Evolutionary conservation across 2,888 invertebrate species (phyloP).

Genomic region (Phalangium opilio): DNA sequence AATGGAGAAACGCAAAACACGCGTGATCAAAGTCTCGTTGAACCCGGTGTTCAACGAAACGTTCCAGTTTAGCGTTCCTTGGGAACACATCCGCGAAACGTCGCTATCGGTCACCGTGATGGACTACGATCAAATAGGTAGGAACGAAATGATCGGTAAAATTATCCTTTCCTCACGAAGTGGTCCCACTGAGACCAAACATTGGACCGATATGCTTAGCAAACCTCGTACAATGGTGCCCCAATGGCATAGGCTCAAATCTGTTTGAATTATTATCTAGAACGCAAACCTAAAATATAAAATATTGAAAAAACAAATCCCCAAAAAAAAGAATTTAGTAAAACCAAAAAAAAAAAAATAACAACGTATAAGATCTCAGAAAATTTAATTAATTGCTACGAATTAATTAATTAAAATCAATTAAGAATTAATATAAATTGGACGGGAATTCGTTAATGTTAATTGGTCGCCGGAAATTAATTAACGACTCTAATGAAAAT

Average conservation of each 20-base stretch:
- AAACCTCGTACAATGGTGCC: conserved; percentile 90
- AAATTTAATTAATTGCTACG: too few species aligned
- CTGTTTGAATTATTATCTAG: conserved; percentile 34
- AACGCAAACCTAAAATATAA: neutral
- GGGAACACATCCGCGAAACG: conserved; percentile 91
- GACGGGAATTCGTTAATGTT: too few species aligned
- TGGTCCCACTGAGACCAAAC: conserved; percentile 87
- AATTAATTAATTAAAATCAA: too few species aligned
- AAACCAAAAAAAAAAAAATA: too few species aligned
- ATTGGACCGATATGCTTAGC: conserved; percentile 97
- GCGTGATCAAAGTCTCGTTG: conserved; percentile 54
- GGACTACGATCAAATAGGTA: conserved; percentile 93
- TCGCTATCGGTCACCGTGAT: conserved; percentile 86
- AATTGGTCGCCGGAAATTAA: too few species aligned
- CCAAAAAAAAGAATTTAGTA: too few species aligned
- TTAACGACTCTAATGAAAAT: too few species aligned
- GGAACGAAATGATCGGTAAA: conserved; percentile 80
- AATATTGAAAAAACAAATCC: too few species aligned
- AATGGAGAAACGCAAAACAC: conserved; percentile 89
- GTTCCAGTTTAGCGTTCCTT: conserved; percentile 88
- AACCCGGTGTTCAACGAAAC: conserved; percentile 93
- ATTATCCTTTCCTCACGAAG: conserved; percentile 83
- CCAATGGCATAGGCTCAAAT: conserved; percentile 93
- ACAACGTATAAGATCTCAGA: too few species aligned
- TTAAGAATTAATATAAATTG: too few species aligned